Evolutionary conservation across 2,797 vertebrate species (phyloP), one percentile per base, ranked within the genome.

Genomic region (Liparis tanakae): DNA sequence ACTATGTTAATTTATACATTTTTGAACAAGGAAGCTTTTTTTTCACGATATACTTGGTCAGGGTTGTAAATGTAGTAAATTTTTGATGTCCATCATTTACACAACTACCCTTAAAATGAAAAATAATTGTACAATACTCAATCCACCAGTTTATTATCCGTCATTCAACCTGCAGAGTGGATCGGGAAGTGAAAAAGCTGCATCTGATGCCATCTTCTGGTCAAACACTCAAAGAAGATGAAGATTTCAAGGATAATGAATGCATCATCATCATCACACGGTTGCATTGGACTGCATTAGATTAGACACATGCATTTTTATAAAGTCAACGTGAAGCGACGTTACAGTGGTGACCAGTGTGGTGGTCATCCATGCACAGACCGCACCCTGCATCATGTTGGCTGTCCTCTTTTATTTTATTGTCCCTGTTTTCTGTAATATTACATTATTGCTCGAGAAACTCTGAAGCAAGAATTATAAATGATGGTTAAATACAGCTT

Each of bases 201-300:
- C 2, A 10, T 74, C 43, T 65, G 4, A 36, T 74, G 43, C 57
- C 64, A 76, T 65, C 77, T 70, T 59, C 63, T 67, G 70, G 67
- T 72, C 39, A 6, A 50, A 30, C 25, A 30, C 25, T 30, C 1
- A 30, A 30, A 30, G 25, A 30, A 30, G 25, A 30, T 30, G 25
- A 30, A 30, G 25, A 30, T 30, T 44, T 44, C 15, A 46, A 46
- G 6, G 44, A 46, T 3, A 17, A 46, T 7, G 2, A 30, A 30
- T 30, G 15, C 17, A 44, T 13, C 15, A 44, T 44, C 43, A 36
- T 36, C 13, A 43, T 5, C 41, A 43, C 41, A 43, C 4, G 41
- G 41, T n/a, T 37, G 48, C 7, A 70, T 46, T 53, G 25, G 25
- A 30, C 25, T 30, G 25, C 25, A 30, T 30, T 30, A 4, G 22